These are phyloP conservation scores for Ypsolopha sequella DNA, from an alignment of 2,888 invertebrate species.

Conservation along the genomic window DNA sequence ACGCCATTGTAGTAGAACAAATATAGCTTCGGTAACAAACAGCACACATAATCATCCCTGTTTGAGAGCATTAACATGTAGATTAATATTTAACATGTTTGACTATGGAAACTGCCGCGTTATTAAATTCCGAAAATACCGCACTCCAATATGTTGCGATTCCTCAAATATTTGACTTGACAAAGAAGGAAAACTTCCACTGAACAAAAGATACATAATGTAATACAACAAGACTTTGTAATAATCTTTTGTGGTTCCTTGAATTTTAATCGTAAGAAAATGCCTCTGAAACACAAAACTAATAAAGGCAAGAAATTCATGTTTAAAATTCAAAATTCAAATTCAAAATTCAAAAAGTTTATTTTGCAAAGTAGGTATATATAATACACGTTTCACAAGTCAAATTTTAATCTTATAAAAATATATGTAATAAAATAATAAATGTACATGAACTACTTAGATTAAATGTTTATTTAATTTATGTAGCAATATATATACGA, in stretches of 20 bases:
- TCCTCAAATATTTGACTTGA: slow-evolving; percentile 33
- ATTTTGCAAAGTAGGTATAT: no score
- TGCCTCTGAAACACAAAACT: neutral
- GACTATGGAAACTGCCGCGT: slow-evolving; percentile 22
- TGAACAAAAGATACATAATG: slow-evolving; percentile 22
- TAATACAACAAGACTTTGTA: no score
- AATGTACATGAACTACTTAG: no score
- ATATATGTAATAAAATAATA: no score
- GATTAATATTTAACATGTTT: slow-evolving; percentile 25
- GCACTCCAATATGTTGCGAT: slow-evolving; percentile 30
- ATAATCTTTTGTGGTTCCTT: no score
- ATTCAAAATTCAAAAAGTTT: no score
- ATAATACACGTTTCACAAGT: no score
- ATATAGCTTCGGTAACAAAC: neutral
- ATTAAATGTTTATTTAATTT: no score
- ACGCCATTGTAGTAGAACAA: neutral
- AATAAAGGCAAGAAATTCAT: neutral
- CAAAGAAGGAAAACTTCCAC: slow-evolving; percentile 18
- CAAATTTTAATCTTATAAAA: no score
- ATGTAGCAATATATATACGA: no score
- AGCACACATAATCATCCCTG: neutral
- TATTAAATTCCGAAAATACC: slow-evolving; percentile 29
- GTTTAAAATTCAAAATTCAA: no score
- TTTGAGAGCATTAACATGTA: slow-evolving; percentile 13
- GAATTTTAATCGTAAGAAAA: no score